Evolutionary conservation across 2,888 invertebrate genomes (phyloP).

Genomic region (Catotricha subobsoleta): DNA sequence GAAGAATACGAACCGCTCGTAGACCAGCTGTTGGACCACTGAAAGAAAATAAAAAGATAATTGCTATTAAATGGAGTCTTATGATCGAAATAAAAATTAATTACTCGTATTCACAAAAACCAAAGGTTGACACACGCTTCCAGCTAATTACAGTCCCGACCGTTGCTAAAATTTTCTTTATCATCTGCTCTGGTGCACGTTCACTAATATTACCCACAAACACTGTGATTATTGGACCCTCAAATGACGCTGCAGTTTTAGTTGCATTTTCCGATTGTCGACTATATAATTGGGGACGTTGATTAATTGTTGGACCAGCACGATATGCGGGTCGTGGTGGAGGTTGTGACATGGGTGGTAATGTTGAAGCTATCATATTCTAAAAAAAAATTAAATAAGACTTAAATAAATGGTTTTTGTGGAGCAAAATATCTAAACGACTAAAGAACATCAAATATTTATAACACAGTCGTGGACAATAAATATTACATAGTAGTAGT

Average conservation of each 20-base stretch:
- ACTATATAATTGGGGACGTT: conserved; percentile 27
- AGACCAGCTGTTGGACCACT: conserved; percentile 83
- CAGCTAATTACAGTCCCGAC: conserved; percentile 92
- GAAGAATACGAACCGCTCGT: conserved; percentile 79
- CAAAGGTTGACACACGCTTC: conserved; percentile 96
- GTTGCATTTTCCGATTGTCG: not conserved
- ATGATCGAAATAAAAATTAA: conserved; percentile 7
- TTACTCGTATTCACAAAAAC: conserved; percentile 88
- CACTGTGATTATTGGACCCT: conserved; percentile 84
- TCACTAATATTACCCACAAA: conserved; percentile 94
- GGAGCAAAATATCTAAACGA: too few species aligned
- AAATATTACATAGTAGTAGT: too few species aligned
- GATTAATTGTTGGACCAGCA: conserved; percentile 29
- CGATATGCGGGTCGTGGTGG: conserved; percentile 26
- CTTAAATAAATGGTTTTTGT: not conserved
- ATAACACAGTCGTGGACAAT: too few species aligned
- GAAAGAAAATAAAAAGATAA: conserved; percentile 6
- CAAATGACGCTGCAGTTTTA: not conserved
- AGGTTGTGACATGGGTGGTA: conserved; percentile 28
- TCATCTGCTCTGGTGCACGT: conserved; percentile 86
- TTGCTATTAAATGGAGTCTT: not conserved
- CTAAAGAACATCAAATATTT: not conserved
- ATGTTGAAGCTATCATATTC: conserved; percentile 11
- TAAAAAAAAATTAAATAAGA: not conserved
- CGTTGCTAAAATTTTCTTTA: conserved; percentile 75